Evolutionary conservation across 1,140 invertebrate genomes (phyloP).

Genomic region (Planococcus citri): DNA sequence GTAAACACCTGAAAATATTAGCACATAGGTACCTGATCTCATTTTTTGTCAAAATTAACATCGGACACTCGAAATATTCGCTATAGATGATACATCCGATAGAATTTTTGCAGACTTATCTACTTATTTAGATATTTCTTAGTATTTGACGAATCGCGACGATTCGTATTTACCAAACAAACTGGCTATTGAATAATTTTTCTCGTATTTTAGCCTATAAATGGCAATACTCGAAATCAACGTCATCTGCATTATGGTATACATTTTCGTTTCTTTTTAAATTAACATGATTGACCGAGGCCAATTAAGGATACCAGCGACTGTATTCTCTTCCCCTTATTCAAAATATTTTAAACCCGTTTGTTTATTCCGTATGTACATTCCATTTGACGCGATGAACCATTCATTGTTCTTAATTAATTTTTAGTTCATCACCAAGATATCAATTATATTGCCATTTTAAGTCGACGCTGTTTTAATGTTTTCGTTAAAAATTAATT

Average conservation of each 20-base stretch:
- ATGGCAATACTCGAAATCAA: background rate
- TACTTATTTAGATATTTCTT: too few relatives aligned
- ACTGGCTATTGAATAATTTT: too few relatives aligned
- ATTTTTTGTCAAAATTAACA: too few relatives aligned
- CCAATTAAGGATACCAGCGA: background rate
- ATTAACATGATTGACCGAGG: background rate
- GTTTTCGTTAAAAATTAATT: background rate
- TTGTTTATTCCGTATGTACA: background rate
- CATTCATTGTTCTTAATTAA: background rate
- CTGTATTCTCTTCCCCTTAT: background rate
- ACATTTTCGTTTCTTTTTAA: slow-evolving; percentile 4
- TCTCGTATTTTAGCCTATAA: too few relatives aligned
- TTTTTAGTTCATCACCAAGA: background rate
- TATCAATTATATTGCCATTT: background rate
- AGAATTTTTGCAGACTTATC: too few relatives aligned
- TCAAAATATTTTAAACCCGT: background rate
- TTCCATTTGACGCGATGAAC: background rate
- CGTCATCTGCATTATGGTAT: background rate
- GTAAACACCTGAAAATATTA: too few relatives aligned
- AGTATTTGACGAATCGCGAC: too few relatives aligned
- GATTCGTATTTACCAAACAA: too few relatives aligned
- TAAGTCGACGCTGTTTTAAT: background rate
- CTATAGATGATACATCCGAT: too few relatives aligned
- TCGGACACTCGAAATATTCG: too few relatives aligned
- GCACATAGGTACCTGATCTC: too few relatives aligned